Evolutionary conservation across 2,113 vertebrate genomes (phyloP).

Genomic region (Pholis gunnellus): DNA sequence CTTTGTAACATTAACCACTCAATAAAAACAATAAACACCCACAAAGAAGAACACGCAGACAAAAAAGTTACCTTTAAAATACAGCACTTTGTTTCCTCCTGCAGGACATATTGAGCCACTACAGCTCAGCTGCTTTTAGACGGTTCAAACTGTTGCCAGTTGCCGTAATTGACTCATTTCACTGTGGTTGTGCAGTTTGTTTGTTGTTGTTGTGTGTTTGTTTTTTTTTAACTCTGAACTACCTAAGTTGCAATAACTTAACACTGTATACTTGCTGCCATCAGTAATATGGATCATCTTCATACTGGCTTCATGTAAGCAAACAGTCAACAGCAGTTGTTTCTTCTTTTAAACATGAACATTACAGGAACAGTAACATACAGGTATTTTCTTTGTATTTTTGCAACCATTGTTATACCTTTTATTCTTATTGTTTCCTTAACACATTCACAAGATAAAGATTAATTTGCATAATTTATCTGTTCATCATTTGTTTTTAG

Average conservation of each 20-base stretch:
- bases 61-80: background rate
- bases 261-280: slow-evolving; percentile 39
- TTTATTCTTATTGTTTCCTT: background rate
- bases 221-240: background rate
- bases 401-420: background rate
- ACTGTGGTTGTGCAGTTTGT: background rate
- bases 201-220: background rate
- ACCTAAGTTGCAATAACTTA: background rate
- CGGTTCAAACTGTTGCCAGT: background rate
- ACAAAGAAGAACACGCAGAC: background rate
- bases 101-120: slow-evolving; percentile 26
- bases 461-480: background rate
- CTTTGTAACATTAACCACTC: background rate
- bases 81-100: slow-evolving; percentile 38
- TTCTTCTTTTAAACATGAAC: background rate
- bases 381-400: background rate
- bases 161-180: background rate
- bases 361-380: background rate
- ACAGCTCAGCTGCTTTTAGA: background rate
- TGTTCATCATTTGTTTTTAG: no score
- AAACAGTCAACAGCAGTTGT: background rate
- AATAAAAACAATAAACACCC: background rate
- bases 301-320: background rate
- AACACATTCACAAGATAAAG: background rate
- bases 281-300: background rate